Evolutionary conservation across 2,113 vertebrate species (phyloP).

Genomic region (Phoenicopterus ruber): DNA sequence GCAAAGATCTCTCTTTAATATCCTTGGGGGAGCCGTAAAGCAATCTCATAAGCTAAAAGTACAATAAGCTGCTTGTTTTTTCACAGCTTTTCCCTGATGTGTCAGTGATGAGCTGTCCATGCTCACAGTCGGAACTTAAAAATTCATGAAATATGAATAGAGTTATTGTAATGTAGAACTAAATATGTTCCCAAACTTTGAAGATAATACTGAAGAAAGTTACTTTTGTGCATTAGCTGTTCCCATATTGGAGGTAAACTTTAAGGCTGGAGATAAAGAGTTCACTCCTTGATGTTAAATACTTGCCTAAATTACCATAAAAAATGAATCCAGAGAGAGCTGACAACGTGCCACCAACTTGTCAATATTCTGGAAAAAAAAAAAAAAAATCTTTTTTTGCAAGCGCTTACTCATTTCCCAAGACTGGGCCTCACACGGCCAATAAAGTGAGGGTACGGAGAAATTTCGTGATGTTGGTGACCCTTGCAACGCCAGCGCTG

Average conservation of each 20-base stretch:
- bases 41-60: slow-evolving; percentile 1
- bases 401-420: not conserved
- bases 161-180: slow-evolving; percentile 3
- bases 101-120: slow-evolving; percentile 30
- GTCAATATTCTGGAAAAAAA: not conserved
- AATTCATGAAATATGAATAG: slow-evolving; percentile 33
- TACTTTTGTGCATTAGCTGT: not conserved
- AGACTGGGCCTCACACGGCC: not conserved
- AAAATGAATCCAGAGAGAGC: not conserved
- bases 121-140: not conserved
- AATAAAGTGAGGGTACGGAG: not conserved
- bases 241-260: not conserved
- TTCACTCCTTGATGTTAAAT: not conserved
- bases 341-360: not conserved
- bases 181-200: not conserved
- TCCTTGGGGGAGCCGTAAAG: not conserved
- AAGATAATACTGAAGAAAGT: slow-evolving; percentile 26
- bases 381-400: not conserved
- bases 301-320: not conserved
- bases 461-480: not conserved
- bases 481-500: accelerated
- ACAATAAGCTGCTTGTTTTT: slow-evolving; percentile 28
- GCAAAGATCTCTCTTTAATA: slow-evolving; percentile 38
- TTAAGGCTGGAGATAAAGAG: not conserved
- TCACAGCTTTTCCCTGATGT: not conserved